These are phyloP conservation scores for Bombus waltoni DNA, from an alignment of 1,140 invertebrate genomes.

Conservation along the genomic window DNA sequence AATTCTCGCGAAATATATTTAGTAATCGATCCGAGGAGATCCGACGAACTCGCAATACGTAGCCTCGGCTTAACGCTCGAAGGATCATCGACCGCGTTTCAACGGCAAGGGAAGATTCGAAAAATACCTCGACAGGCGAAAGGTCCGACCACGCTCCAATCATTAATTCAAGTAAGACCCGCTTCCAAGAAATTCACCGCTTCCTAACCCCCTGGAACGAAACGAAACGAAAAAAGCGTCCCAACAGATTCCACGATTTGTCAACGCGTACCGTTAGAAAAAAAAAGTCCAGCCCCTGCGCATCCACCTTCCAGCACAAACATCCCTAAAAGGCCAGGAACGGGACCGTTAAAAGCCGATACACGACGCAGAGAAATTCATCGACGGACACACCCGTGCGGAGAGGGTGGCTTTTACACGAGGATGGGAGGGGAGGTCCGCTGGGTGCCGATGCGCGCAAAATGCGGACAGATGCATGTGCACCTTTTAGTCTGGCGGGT, in stretches of 20 bases:
- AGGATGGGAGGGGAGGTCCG: slow-evolving; percentile 30
- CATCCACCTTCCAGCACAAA: not conserved
- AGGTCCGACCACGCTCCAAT: not conserved
- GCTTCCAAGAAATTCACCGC: not conserved
- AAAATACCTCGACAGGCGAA: not conserved
- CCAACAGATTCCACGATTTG: not conserved
- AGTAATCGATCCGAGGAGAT: not conserved
- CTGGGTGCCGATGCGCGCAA: slow-evolving; percentile 63
- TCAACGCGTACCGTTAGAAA: not conserved
- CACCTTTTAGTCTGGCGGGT: slow-evolving; percentile 59
- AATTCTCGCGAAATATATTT: not conserved
- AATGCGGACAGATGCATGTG: slow-evolving; percentile 67
- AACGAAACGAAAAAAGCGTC: not conserved
- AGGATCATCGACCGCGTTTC: too few species aligned
- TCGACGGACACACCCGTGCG: slow-evolving; percentile 26
- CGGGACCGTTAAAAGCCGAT: slow-evolving; percentile 62
- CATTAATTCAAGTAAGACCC: not conserved
- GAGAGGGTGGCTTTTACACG: slow-evolving; percentile 48
- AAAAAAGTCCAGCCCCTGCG: not conserved
- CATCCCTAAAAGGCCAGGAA: slow-evolving; percentile 4
- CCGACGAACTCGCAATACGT: too few species aligned
- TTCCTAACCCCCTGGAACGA: too few species aligned
- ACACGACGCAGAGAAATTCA: slow-evolving; percentile 34
- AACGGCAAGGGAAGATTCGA: not conserved
- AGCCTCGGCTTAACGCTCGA: too few species aligned